Percentiles rank a stretch among this genome's conserved stretches.
phyloP scores from a whole-genome alignment of 2,113 vertebrate species.

The Physeter macrocephalus region DNA sequence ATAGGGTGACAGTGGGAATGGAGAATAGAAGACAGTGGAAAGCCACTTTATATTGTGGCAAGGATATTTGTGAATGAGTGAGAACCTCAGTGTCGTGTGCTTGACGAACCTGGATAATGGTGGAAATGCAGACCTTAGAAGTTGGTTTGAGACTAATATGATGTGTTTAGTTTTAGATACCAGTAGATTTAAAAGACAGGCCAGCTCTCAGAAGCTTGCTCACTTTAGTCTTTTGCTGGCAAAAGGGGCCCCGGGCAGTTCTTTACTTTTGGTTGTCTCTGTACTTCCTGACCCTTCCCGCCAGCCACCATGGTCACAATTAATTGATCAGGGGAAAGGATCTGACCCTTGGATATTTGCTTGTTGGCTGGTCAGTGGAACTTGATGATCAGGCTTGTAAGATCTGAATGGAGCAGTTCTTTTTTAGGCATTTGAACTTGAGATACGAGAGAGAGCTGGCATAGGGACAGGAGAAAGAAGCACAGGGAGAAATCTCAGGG shows the following conservation, averaged over 20 bases:
- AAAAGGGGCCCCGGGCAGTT: background rate
- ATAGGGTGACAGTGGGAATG: background rate
- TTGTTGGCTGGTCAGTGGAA: background rate
- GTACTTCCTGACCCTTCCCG: background rate
- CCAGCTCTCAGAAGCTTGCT: background rate
- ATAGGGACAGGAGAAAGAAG: background rate
- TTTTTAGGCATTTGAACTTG: background rate
- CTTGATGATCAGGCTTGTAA: background rate
- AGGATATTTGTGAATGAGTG: background rate
- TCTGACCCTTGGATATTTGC: background rate
- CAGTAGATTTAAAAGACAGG: background rate
- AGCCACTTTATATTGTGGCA: background rate
- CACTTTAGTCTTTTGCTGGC: background rate
- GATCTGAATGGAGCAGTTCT: background rate
- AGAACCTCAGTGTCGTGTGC: background rate
- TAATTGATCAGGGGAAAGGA: background rate
- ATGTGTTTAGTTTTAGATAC: background rate
- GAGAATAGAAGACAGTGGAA: background rate
- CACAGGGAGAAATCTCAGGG: background rate
- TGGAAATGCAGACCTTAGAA: background rate
- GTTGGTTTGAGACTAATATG: background rate
- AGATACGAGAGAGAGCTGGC: background rate
- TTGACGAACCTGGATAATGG: background rate
- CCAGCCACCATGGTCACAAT: background rate
- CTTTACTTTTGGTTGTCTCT: background rate